A percentile compares a stretch with the other conserved stretches of the same genome.
Conservation (phyloP, 2,888 invertebrate genomes). For the Trichacis sp. region DNA sequence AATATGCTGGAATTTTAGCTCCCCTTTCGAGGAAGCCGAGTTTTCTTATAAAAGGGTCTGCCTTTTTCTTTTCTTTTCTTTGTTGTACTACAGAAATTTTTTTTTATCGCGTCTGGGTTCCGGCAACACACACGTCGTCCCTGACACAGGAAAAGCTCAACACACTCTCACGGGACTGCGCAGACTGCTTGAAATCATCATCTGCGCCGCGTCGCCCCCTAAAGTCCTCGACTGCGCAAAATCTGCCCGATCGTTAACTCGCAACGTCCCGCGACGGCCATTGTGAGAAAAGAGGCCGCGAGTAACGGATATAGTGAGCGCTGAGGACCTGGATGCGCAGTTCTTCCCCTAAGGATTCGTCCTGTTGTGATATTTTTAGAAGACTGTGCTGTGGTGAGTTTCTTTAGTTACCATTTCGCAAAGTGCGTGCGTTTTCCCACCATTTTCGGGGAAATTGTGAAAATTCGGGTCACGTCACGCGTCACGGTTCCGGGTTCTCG, state of each 20-base stretch:
- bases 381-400: conserved; percentile 68
- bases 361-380: conserved; percentile 65
- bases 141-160: conserved; percentile 6
- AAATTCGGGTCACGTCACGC: conserved; percentile 34
- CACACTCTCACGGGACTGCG: conserved; percentile 48
- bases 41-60: too few relatives aligned
- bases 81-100: conserved; percentile 34
- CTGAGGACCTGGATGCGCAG: conserved; percentile 62
- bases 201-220: conserved; percentile 64
- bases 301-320: conserved; percentile 63
- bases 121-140: conserved; percentile 30
- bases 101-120: conserved; percentile 11
- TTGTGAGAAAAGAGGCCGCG: conserved; percentile 65
- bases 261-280: conserved; percentile 57
- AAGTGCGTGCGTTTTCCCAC: too few relatives aligned
- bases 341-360: conserved; percentile 62
- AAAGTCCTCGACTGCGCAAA: conserved; percentile 45
- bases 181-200: conserved; percentile 36
- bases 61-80: conserved; percentile 57
- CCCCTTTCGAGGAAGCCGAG: too few relatives aligned
- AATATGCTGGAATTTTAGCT: conserved; percentile 67
- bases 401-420: too few relatives aligned
- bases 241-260: conserved; percentile 63
- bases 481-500: not conserved
- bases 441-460: conserved; percentile 4